Base-by-base conservation (phyloP, 2,888 invertebrate species). In the Morpho deidamia region DNA sequence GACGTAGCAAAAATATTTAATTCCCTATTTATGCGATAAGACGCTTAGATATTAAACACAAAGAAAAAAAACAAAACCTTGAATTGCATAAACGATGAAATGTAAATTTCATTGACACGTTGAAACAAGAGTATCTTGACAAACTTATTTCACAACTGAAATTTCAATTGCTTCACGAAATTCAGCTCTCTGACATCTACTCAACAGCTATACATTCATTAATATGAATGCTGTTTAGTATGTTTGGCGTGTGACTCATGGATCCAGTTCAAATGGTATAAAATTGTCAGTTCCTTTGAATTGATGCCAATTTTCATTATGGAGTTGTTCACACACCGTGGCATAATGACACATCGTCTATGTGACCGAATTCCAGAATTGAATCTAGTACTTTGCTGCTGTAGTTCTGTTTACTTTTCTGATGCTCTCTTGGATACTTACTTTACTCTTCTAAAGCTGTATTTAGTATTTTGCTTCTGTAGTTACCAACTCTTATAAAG, bases 251-350 rank as follows among this genome's bases (percentile, higher is more conserved):
- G 43, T 58, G 58, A 60, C 52, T 58, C 60, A 58, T 55, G 49
- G 39, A 56, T 52, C 50, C 47, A 56, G 56, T 58, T 60, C 63
- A 64, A 69, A 70, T 64, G 60, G 68, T 67, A 61, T 71, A 71
- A 78, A 78, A 71, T 72, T 68, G 74, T 68, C 59, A 76, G 78
- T 80, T 78, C 76, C 77, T 76, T 72, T 69, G 65, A 71, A 72
- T 77, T 77, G 70, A 71, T 64, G 69, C 63, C 73, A 77, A 75
- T 77, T 77, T 70, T 69, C 65, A 69, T 70, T 66, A 70, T 61
- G 61, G 63, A 49, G 58, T 49, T 67, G 68, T 69, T 67, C 68
- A 63, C 68, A 68, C 67, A 58, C 61, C 56, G 59, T 57, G 41
- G 44, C 54, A 48, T 57, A 33, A 53, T 63, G 66, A 68, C 66